Base-by-base conservation (phyloP, 2,113 vertebrate genomes). In the Typhlomys cinereus region DNA sequence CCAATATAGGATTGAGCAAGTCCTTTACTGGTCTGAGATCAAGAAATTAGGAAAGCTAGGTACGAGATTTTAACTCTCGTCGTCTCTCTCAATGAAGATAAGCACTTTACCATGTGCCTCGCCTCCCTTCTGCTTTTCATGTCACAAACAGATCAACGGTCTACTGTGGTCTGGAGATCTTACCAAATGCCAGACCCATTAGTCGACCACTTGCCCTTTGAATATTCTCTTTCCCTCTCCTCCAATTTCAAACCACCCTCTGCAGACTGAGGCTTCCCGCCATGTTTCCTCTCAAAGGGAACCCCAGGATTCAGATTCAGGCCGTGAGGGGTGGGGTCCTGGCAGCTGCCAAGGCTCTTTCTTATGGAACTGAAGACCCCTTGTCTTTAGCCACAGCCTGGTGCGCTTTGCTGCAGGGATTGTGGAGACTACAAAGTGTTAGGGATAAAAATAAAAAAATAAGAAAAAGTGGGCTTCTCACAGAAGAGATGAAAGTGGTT, bases 41-140 rank as follows among this genome's bases (percentile, higher is more conserved):
- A 78, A 80, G 92, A 76, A 39, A 34, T 75, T 88, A 61, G 23
- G 23, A 66, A 89, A 91, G 34, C 2, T 13, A 18, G 23, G 14
- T 25, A 29, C 6, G 88, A 14, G 67, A 46, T 79, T 94, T 76
- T 54, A 96, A 95, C 18, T 27, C 34, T 54, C 20, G 57, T 89
- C 21, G 76, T 39, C 85, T 88, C 62, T 46, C 44, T 44, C 34
- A 15, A 34, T 25, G 3, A 62, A 31, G 6, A 73, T 7, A 34
- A 61, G 14, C 25, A 23, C 4, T 34, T 73, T 57, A 21, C 54
- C 54, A 4, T 57, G 15, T 57, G n/a, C 54, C 54, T 57, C 54
- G 15, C 54, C 54, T 57, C 54, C n/a, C 50, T 31, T 57, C 39
- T 66, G 78, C 69, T 91, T 57, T 57, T 76, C 64, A 59, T 89